Conservation (phyloP, 2,888 invertebrate species). For the Dilophus febrilis region DNA sequence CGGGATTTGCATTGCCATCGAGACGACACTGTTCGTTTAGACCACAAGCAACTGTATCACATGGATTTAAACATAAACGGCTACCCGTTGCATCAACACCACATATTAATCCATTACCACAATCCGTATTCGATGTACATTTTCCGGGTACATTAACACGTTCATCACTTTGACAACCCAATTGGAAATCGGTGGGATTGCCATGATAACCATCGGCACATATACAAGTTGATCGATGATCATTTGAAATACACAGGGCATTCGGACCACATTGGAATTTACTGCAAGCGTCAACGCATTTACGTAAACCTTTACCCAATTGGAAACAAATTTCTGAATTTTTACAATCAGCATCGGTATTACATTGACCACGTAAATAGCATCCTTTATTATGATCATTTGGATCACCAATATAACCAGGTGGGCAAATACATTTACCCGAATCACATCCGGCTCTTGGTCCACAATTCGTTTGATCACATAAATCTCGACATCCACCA, state of each 20-base stretch:
- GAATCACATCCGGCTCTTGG: slow-evolving; percentile 65
- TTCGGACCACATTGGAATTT: slow-evolving; percentile 83
- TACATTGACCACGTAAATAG: slow-evolving; percentile 54
- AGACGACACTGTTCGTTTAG: slow-evolving; percentile 65
- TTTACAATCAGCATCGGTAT: slow-evolving; percentile 64
- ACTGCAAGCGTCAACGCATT: slow-evolving; percentile 74
- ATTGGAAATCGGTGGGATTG: slow-evolving; percentile 60
- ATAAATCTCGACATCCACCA: slow-evolving; percentile 59
- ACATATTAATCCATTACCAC: slow-evolving; percentile 53
- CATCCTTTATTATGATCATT: slow-evolving; percentile 54
- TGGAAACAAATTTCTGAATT: slow-evolving; percentile 79
- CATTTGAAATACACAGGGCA: slow-evolving; percentile 67
- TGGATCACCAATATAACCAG: slow-evolving; percentile 61
- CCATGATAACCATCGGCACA: slow-evolving; percentile 70
- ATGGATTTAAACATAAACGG: slow-evolving; percentile 58
- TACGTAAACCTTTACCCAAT: slow-evolving; percentile 55
- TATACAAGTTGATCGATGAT: slow-evolving; percentile 71
- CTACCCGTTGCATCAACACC: slow-evolving; percentile 41
- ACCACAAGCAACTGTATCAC: slow-evolving; percentile 64
- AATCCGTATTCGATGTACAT: slow-evolving; percentile 54
- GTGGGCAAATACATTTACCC: slow-evolving; percentile 63
- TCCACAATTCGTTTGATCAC: slow-evolving; percentile 59
- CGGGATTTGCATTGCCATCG: slow-evolving; percentile 45
- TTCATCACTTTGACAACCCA: slow-evolving; percentile 61
- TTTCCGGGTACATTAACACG: slow-evolving; percentile 36